Evolutionary conservation across 2,888 invertebrate genomes (phyloP), one percentile per base, ranked within the genome.

Genomic region (Diarsia dahlii): DNA sequence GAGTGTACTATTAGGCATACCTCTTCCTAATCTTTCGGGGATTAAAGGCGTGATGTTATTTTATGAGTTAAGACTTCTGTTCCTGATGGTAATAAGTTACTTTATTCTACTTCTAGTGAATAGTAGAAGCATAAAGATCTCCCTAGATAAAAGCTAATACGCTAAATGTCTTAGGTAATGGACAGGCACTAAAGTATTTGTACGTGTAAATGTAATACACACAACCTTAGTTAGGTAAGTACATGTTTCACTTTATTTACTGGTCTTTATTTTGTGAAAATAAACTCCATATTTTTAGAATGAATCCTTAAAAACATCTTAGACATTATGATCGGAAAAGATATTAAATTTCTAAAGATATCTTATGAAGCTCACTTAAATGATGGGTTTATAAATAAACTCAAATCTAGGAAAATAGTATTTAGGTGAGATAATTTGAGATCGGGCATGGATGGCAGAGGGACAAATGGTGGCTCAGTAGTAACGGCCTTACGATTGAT

Each of bases 111-210:
- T 63, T 45, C 63, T 45, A 52, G 56, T 46, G 13, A 50, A 54
- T 54, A 54, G 54, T n/a, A 46, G 54, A 28, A 54, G 10, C 23
- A 71, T 15, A 62, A n/a, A 20, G 50, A 56, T 64, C 34, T 77
- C 45, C 10, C 13, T 3, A 52, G 80, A 78, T 78, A 70, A 50
- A 71, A 79, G 63, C 34, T 77, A 72, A 46, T 71, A 34, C 12
- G 56, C 15, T n/a, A n/a, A 78, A 52, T 20, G 18, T 28, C 69
- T 48, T 28, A 48, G 3, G 8, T 64, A 72, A 78, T 73, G 50
- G 34, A 46, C 56, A 64, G 3, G 18, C 10, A 52, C 34, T 72
- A 6, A 63, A 45, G 9, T 45, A 15, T 70, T 6, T 67, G 45
- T 39, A n/a, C 39, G 28, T 60, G 64, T 65, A 58, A 64, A 20